Conservation (phyloP, 1,140 invertebrate genomes). For the Rhizoglyphus robini region DNA sequence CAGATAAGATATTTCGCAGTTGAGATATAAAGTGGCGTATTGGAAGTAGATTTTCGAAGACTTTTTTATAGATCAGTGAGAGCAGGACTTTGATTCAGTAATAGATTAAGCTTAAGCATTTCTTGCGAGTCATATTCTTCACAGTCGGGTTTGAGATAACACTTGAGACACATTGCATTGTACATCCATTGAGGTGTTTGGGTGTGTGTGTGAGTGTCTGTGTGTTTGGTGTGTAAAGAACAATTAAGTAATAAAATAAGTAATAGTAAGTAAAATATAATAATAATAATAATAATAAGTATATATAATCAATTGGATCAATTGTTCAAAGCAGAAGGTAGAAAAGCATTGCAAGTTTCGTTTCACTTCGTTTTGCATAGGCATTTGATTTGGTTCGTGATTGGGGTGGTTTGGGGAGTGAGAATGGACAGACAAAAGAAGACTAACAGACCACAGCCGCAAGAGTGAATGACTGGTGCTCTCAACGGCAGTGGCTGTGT, state of each 20-base stretch:
- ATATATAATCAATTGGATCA: too few relatives aligned
- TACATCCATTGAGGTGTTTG: not conserved
- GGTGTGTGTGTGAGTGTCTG: not conserved
- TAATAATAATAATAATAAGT: too few relatives aligned
- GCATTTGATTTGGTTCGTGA: too few relatives aligned
- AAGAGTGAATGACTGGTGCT: too few relatives aligned
- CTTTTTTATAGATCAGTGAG: not conserved
- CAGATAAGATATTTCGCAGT: too few relatives aligned
- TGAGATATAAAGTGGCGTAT: not conserved
- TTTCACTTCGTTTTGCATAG: too few relatives aligned
- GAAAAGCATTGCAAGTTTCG: too few relatives aligned
- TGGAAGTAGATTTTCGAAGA: not conserved
- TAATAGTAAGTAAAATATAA: conserved; percentile 2
- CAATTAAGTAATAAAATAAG: not conserved
- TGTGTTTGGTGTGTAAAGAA: not conserved
- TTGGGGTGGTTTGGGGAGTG: too few relatives aligned
- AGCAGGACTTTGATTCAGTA: not conserved
- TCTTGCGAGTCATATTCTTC: not conserved
- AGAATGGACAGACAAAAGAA: too few relatives aligned
- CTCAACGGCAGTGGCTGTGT: too few relatives aligned
- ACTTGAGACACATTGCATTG: not conserved
- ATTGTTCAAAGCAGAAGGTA: too few relatives aligned
- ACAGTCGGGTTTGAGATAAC: not conserved
- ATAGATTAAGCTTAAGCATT: not conserved
- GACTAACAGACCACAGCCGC: too few relatives aligned